Base-by-base conservation (phyloP, 2,113 vertebrate genomes). In the Planiliza haematocheilus region DNA sequence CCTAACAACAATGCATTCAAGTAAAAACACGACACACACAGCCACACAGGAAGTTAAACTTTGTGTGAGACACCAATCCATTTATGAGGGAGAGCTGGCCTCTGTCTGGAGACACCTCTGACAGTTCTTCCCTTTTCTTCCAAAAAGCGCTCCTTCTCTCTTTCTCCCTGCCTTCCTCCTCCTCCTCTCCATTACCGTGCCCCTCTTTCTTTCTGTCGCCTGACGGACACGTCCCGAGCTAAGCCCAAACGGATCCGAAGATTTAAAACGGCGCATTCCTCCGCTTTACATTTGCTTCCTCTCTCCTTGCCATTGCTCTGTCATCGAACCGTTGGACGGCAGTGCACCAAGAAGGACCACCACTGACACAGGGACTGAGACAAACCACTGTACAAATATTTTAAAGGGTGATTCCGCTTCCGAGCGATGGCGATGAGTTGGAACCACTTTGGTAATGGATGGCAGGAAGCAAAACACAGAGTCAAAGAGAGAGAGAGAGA, bases 231-330 rank as follows among this genome's bases (percentile, higher is more conserved):
- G 52, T 72, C 69, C 45, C 83, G 63, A 81, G 55, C 36, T 57
- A 79, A 83, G 16, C 62, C 56, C 17, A 49, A 77, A 56, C 45
- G 50, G 61, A 79, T 74, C 63, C 59, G 41, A 76, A 74, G 59
- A 77, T 71, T 72, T 67, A 61, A 74, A 76, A 77, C 16, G 21
- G 73, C 56, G 57, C 79, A 82, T 86, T 81, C 76, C 63, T 82
- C 57, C 45, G 21, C 60, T 86, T 82, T 78, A 66, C 24, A 75
- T 78, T 69, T 74, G 34, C 45, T 70, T 76, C 51, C 60, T 71
- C 21, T 43, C 45, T 13, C 12, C 43, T 43, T 46, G 53, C 58
- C 16, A 14, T 56, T 14, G 37, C 56, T 43, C 46, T 59, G 63
- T 73, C 58, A 30, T 57, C 53, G 13, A 3, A 30, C 24, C 24